phyloP scores from a whole-genome alignment of 64 coral and sea anemone species.

The Stichodactyla mertensii region DNA sequence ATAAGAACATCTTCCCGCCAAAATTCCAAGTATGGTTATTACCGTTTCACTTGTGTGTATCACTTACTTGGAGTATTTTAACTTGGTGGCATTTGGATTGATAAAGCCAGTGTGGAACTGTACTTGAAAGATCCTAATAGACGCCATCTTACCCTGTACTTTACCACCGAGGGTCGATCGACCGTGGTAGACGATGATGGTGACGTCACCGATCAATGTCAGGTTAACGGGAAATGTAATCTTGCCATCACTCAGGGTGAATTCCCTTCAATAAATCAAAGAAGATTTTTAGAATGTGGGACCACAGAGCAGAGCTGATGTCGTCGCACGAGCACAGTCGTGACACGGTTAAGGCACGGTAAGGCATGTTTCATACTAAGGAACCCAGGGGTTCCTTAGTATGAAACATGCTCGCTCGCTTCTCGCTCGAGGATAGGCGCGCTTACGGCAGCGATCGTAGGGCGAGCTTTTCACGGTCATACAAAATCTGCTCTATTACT shows the following conservation, averaged over 20 bases:
- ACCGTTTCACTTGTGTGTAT: not conserved
- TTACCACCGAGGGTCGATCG: constrained; percentile 91
- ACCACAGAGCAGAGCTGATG: too few relatives aligned
- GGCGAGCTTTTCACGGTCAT: too few relatives aligned
- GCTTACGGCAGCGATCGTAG: too few relatives aligned
- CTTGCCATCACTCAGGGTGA: constrained; percentile 74
- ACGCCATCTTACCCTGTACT: constrained; percentile 92
- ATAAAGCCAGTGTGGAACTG: constrained; percentile 99
- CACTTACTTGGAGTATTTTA: constrained; percentile 83
- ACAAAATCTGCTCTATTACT: too few relatives aligned
- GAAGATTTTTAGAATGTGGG: not conserved
- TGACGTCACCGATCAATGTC: constrained; percentile 88
- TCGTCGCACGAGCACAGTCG: too few relatives aligned
- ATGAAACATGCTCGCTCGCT: too few relatives aligned
- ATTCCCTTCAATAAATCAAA: constrained; percentile 55
- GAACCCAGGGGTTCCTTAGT: too few relatives aligned
- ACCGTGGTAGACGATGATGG: constrained; percentile 83
- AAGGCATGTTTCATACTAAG: too few relatives aligned
- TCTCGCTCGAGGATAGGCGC: too few relatives aligned
- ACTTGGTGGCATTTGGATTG: constrained; percentile 79
- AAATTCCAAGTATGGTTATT: too few relatives aligned
- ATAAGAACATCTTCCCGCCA: not conserved
- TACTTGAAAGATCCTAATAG: constrained; percentile 83
- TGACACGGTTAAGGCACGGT: too few relatives aligned
- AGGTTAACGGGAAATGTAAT: constrained; percentile 81